Evolutionary conservation across 2,113 vertebrate genomes (phyloP), one percentile per base, ranked within the genome.

Genomic region (Solea solea): DNA sequence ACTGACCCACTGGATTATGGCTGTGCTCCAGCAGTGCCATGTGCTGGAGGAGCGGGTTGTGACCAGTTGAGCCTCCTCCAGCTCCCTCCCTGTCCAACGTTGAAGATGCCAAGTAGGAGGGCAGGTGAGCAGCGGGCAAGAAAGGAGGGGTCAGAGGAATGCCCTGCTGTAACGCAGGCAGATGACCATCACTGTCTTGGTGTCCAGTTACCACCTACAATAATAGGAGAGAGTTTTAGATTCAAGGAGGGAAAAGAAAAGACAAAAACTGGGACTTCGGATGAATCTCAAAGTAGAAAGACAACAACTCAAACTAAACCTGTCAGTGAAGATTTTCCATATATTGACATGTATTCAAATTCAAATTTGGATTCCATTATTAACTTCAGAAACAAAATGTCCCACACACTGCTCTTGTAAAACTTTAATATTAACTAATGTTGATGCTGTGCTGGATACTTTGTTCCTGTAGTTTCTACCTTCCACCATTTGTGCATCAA

Each of bases 1-100:
- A 83, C 89, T 80, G 64, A 91, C 90, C 95, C 27, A 98, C 91
- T 63, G 96, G 90, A 0, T 93, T 94, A 90, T 97, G 97, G 48
- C 95, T 93, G 89, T 95, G 96, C 82, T 99, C 97, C 94, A 99
- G 90, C 13, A 98, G 83, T 48, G 96, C 96, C 96, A 98, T 96
- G 91, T 99, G 98, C 85, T 97, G 97, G 63, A 98, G 94, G 1
- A 99, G 95, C 25, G 97, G 93, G 92, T 88, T 96, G 83, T 97
- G 97, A 61, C 76, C 76, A 21, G 72, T 69, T 1, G 88, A 55
- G 58, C 74, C 78, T 63, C 90, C 85, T n/a, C 93, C 90, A 0
- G 89, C 87, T 42, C 93, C 94, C 21, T 95, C 91, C 0, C 97
- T 95, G 78, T 98, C 96, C 90, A 98, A 87, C 1, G 94, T 87